Evolutionary conservation across 2,888 invertebrate genomes (phyloP).

Genomic region (Teinopalpus imperialis): DNA sequence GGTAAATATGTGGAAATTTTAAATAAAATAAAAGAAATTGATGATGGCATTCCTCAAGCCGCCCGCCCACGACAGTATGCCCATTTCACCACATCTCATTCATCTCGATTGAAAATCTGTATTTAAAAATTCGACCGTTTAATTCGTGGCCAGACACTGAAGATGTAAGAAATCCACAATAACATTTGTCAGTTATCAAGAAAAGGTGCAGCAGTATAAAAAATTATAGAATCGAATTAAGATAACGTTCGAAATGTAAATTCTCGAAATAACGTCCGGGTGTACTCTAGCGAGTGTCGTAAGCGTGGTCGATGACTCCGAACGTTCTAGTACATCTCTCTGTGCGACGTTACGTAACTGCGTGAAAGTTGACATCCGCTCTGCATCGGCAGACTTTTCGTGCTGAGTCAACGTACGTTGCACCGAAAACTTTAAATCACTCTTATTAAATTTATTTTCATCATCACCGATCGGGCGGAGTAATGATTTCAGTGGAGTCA

Average conservation of each 20-base stretch:
- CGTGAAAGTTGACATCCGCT: slow-evolving; percentile 78
- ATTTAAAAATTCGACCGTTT: no score
- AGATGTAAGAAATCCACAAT: neutral
- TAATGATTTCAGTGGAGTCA: slow-evolving; percentile 10
- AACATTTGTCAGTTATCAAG: neutral
- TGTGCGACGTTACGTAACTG: slow-evolving; percentile 63
- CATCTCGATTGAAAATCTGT: no score
- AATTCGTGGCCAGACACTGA: no score
- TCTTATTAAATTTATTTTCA: slow-evolving; percentile 18
- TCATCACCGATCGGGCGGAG: neutral
- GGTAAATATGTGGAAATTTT: no score
- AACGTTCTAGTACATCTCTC: slow-evolving; percentile 78
- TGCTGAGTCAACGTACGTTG: slow-evolving; percentile 46
- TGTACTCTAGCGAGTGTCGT: slow-evolving; percentile 64
- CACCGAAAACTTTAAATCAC: slow-evolving; percentile 38
- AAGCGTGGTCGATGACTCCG: slow-evolving; percentile 81
- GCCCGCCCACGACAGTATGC: no score
- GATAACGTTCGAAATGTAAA: slow-evolving; percentile 31
- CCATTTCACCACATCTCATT: no score
- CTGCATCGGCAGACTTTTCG: slow-evolving; percentile 40
- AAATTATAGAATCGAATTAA: slow-evolving; percentile 30
- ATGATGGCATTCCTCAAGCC: no score
- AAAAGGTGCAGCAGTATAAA: slow-evolving; percentile 10
- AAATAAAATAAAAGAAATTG: no score
- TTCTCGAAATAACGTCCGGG: slow-evolving; percentile 46